These are phyloP conservation scores for Leucopsar rothschildi DNA, from an alignment of 2,113 vertebrate genomes.

Conservation along the genomic window DNA sequence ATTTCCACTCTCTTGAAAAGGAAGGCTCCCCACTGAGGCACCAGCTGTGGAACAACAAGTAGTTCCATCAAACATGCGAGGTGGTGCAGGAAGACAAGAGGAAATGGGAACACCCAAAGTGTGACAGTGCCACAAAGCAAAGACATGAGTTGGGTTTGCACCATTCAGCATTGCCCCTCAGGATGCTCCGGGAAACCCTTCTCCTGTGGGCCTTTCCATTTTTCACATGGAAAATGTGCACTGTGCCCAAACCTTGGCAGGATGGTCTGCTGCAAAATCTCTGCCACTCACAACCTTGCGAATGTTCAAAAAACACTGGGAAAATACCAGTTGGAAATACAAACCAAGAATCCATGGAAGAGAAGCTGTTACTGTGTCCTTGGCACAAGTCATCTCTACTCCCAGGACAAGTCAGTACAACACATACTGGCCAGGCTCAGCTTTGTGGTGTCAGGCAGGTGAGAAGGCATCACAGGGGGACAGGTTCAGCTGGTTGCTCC, in stretches of 20 bases:
- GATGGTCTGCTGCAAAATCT: background rate
- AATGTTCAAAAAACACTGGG: background rate
- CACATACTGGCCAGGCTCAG: background rate
- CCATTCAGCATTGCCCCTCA: background rate
- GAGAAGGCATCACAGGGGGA: background rate
- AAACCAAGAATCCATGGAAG: background rate
- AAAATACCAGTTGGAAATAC: background rate
- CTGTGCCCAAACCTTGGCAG: background rate
- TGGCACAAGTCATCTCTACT: background rate
- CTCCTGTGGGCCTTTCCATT: background rate
- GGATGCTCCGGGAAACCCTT: background rate
- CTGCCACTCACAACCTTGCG: background rate
- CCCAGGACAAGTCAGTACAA: background rate
- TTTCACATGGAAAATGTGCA: background rate
- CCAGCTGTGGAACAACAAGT: background rate
- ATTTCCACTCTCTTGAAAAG: background rate
- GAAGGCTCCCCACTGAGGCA: background rate
- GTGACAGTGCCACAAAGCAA: background rate
- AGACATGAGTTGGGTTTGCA: accelerated
- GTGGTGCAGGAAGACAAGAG: background rate
- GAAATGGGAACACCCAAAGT: background rate
- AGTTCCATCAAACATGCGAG: accelerated
- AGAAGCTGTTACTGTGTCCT: background rate
- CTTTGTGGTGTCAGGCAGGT: background rate
- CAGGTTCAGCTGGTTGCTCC: background rate